Evolutionary conservation across 2,888 invertebrate species (phyloP).

Genomic region (Micoletzkya japonica): DNA sequence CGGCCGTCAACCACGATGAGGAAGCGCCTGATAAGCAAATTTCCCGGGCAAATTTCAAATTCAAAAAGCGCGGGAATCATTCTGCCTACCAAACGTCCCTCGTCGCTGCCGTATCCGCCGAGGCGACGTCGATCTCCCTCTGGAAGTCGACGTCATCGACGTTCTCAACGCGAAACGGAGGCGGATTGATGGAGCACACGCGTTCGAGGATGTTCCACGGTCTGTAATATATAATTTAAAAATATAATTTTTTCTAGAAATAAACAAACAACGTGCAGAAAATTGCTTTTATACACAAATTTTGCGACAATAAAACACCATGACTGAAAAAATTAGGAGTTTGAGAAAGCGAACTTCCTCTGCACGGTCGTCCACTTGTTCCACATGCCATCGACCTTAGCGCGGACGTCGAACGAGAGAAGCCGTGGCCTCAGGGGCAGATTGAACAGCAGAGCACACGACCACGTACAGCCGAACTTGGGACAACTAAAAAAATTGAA

Average conservation of each 20-base stretch:
- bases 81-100: slow-evolving; percentile 38
- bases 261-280: not conserved
- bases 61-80: not conserved
- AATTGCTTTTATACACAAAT: not conserved
- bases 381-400: slow-evolving; percentile 50
- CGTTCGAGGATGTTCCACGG: slow-evolving; percentile 53
- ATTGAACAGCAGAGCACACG: slow-evolving; percentile 47
- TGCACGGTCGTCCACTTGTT: slow-evolving; percentile 47
- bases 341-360: slow-evolving; percentile 28
- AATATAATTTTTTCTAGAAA: not conserved
- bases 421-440: slow-evolving; percentile 42
- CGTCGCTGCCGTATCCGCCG: slow-evolving; percentile 30
- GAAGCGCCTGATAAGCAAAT: slow-evolving; percentile 38
- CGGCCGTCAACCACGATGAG: slow-evolving; percentile 47
- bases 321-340: not conserved
- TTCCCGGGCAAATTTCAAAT: not conserved
- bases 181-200: slow-evolving; percentile 50
- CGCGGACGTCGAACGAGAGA: slow-evolving; percentile 47
- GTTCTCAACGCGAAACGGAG: slow-evolving; percentile 37
- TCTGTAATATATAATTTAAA: slow-evolving; percentile 14
- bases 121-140: slow-evolving; percentile 40
- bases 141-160: slow-evolving; percentile 40
- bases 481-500: slow-evolving; percentile 40
- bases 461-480: slow-evolving; percentile 51
- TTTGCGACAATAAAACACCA: not conserved